Percentiles rank a stretch among this genome's conserved stretches.
Conservation (phyloP, 2,888 invertebrate genomes). For the Linyphia triangularis region DNA sequence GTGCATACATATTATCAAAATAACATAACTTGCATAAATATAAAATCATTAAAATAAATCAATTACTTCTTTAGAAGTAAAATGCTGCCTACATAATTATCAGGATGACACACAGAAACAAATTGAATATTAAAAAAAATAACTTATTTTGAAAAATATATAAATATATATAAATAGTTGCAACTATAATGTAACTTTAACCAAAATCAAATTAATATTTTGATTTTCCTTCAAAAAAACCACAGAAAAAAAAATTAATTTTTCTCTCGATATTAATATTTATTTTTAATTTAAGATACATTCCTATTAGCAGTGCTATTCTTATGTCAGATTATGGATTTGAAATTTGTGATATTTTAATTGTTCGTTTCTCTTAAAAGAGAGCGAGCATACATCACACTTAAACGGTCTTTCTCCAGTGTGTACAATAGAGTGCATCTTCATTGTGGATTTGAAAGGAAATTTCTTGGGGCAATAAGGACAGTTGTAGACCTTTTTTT, state of each 20-base stretch:
- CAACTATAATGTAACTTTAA: too few relatives aligned
- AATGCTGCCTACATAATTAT: too few relatives aligned
- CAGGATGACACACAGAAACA: too few relatives aligned
- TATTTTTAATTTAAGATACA: neutral
- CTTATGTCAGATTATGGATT: neutral
- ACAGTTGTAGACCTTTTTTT: neutral
- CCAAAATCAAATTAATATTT: too few relatives aligned
- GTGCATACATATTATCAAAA: too few relatives aligned
- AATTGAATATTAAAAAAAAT: too few relatives aligned
- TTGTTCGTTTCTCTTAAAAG: slow-evolving; percentile 9
- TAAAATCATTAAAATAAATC: too few relatives aligned
- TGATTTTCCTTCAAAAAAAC: too few relatives aligned
- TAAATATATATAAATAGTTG: too few relatives aligned
- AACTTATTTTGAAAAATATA: too few relatives aligned
- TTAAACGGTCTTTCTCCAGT: slow-evolving; percentile 37
- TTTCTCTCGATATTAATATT: neutral
- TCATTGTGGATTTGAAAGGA: neutral
- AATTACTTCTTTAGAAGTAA: too few relatives aligned
- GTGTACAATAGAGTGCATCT: neutral
- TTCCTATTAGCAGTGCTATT: neutral
- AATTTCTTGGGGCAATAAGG: neutral
- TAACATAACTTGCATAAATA: too few relatives aligned
- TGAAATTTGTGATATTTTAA: slow-evolving; percentile 8
- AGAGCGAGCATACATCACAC: slow-evolving; percentile 10
- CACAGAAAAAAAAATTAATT: neutral